Evolutionary conservation across 2,113 vertebrate genomes (phyloP).

Genomic region (Mustela nigripes): DNA sequence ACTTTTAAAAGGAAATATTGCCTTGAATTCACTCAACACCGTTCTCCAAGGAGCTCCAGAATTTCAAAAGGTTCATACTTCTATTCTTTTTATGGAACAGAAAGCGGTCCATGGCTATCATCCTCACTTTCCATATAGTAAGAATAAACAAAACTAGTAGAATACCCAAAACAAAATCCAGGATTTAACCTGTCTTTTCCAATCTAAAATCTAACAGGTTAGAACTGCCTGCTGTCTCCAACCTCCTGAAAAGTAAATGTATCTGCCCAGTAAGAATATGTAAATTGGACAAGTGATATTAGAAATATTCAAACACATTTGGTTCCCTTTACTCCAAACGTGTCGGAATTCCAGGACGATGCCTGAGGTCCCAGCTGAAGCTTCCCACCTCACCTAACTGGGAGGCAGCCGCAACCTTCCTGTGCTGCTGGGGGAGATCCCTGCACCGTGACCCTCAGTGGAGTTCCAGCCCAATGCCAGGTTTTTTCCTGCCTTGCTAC

Average conservation of each 20-base stretch:
- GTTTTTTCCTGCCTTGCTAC: neutral
- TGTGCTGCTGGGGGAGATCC: neutral
- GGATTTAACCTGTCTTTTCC: neutral
- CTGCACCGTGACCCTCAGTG: fast-evolving
- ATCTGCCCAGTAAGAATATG: neutral
- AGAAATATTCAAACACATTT: neutral
- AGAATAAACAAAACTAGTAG: neutral
- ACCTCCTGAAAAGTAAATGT: neutral
- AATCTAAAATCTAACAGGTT: neutral
- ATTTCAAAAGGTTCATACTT: conserved; percentile 10
- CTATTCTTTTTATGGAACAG: neutral
- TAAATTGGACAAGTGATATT: neutral
- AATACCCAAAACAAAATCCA: neutral
- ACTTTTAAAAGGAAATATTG: conserved; percentile 27
- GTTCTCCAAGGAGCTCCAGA: neutral
- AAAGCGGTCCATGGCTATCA: neutral
- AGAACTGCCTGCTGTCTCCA: neutral
- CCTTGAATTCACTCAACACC: neutral
- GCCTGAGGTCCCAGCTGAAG: neutral
- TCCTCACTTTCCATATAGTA: neutral
- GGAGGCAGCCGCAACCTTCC: too few species aligned
- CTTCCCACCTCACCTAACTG: too few species aligned
- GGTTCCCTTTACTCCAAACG: neutral
- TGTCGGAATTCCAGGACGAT: neutral
- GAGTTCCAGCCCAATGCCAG: neutral